Percentiles rank a stretch among this genome's conserved stretches.
phyloP scores from a whole-genome alignment of 2,888 invertebrate genomes.

The Norana najaformis region DNA sequence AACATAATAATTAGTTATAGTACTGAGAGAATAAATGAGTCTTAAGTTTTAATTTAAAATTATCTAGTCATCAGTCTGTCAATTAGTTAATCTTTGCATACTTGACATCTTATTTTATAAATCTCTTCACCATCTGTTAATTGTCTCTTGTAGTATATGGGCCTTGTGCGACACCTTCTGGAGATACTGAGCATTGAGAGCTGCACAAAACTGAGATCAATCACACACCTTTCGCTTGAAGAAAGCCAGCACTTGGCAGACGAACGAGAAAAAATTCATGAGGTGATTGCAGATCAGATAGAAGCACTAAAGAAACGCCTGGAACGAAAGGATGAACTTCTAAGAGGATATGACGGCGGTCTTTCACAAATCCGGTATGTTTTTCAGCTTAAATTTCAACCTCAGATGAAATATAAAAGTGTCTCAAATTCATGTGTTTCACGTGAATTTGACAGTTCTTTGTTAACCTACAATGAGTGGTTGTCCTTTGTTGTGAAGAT shows the following conservation, averaged over 20 bases:
- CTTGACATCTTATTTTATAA: neutral
- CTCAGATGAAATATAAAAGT: constrained; percentile 17
- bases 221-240: constrained; percentile 59
- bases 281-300: constrained; percentile 52
- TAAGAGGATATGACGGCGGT: constrained; percentile 61
- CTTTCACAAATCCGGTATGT: constrained; percentile 57
- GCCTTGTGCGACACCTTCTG: constrained; percentile 53
- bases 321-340: constrained; percentile 57
- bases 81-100: too few relatives aligned
- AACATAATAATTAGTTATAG: too few relatives aligned
- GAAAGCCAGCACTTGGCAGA: constrained; percentile 54
- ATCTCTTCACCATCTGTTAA: neutral
- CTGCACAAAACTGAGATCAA: constrained; percentile 57
- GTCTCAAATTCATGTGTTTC: neutral
- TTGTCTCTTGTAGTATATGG: constrained; percentile 50
- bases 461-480: too few relatives aligned
- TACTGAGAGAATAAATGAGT: too few relatives aligned
- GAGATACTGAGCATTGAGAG: constrained; percentile 55
- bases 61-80: too few relatives aligned
- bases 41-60: too few relatives aligned
- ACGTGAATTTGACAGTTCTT: neutral
- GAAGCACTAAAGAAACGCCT: constrained; percentile 53
- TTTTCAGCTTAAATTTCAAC: neutral
- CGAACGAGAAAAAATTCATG: constrained; percentile 53
- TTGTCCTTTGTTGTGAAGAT: too few relatives aligned